Percentiles rank a stretch among this genome's conserved stretches.
Conservation (phyloP, 1,140 invertebrate genomes). For the Fopius arisanus region DNA sequence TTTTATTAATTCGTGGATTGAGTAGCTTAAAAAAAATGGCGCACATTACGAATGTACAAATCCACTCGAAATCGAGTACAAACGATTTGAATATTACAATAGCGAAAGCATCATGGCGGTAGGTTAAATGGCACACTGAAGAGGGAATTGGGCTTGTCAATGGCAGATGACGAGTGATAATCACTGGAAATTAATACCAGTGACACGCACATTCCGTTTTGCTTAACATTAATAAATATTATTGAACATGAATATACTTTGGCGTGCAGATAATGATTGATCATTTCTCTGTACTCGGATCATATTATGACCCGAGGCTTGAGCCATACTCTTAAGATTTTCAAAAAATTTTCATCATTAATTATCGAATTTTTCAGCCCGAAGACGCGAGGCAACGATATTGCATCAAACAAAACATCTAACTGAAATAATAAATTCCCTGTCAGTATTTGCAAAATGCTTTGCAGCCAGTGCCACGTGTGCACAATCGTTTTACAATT, state of each 20-base stretch:
- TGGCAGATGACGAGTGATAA: neutral
- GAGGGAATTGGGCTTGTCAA: neutral
- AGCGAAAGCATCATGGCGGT: neutral
- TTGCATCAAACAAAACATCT: neutral
- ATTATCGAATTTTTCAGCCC: neutral
- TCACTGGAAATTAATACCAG: neutral
- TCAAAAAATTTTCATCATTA: too few relatives aligned
- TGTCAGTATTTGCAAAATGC: neutral
- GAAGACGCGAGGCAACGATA: neutral
- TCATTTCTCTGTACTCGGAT: neutral
- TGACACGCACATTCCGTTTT: neutral
- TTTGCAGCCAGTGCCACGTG: neutral
- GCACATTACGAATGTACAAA: too few relatives aligned
- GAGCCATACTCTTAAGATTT: too few relatives aligned
- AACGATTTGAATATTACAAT: neutral
- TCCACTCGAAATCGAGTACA: neutral
- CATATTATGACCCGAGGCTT: too few relatives aligned
- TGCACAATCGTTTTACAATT: neutral
- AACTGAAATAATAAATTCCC: neutral
- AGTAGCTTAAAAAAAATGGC: neutral
- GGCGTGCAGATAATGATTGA: neutral
- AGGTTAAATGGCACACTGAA: neutral
- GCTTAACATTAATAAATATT: neutral
- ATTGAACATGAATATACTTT: neutral
- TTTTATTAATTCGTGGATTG: neutral